Conservation (phyloP, 2,797 vertebrate species). For the Enteromius paludinosus region DNA sequence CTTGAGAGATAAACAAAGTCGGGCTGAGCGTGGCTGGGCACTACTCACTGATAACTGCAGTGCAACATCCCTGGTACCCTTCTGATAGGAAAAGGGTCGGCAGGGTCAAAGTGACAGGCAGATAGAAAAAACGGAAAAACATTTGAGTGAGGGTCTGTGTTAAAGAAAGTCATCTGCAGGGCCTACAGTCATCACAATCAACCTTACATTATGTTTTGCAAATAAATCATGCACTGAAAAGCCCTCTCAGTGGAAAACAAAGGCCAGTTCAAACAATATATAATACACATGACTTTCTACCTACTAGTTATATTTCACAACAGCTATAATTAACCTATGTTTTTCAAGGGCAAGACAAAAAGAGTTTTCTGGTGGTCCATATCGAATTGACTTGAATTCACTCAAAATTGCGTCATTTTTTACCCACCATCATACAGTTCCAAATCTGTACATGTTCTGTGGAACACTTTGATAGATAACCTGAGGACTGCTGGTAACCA, state of each 20-base stretch:
- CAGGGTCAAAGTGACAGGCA: background rate
- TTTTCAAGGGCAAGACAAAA: background rate
- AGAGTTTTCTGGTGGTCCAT: background rate
- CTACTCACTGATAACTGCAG: constrained; percentile 18
- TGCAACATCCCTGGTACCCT: background rate
- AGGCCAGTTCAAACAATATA: background rate
- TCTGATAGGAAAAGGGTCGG: constrained; percentile 26
- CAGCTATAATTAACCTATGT: background rate
- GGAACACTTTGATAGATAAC: background rate
- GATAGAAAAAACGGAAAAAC: background rate
- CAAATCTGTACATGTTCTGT: background rate
- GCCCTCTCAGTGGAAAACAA: background rate
- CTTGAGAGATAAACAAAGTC: constrained; percentile 33
- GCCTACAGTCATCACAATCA: constrained; percentile 60
- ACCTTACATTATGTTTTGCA: constrained; percentile 56
- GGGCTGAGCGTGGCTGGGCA: background rate
- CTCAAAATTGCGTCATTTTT: background rate
- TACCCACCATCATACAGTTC: background rate
- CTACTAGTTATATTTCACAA: background rate
- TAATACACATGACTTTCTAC: background rate
- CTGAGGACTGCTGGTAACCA: background rate
- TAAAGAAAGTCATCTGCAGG: background rate
- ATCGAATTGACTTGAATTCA: background rate
- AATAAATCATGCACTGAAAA: constrained; percentile 42
- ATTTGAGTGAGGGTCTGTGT: background rate